Conservation (phyloP, 2,888 invertebrate species). For the Oithona nana region DNA sequence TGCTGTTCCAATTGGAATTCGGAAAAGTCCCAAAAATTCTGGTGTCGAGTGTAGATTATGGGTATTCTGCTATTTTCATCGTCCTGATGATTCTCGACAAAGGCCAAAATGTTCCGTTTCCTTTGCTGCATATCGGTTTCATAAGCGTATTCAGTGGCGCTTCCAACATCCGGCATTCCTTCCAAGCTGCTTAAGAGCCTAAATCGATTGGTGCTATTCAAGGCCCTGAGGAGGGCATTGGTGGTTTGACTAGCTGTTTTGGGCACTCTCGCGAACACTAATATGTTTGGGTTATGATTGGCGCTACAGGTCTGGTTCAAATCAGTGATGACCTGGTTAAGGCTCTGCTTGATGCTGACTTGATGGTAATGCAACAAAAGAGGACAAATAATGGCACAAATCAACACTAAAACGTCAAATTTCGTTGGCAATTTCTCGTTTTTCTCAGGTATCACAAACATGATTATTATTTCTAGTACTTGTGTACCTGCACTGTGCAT, state of each 20-base stretch:
- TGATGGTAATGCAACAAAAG: too few relatives aligned
- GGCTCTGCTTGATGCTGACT: too few relatives aligned
- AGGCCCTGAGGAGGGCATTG: not conserved
- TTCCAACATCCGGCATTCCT: not conserved
- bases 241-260: not conserved
- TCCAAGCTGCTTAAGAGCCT: not conserved
- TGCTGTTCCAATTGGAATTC: not conserved
- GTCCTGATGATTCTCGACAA: not conserved
- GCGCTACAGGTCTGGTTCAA: too few relatives aligned
- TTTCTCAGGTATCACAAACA: too few relatives aligned
- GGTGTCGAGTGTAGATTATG: not conserved
- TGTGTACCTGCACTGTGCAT: too few relatives aligned
- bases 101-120: not conserved
- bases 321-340: too few relatives aligned
- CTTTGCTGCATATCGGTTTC: not conserved
- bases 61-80: not conserved
- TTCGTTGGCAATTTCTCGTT: too few relatives aligned
- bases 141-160: not conserved
- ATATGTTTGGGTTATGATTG: not conserved
- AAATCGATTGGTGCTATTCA: not conserved
- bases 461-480: too few relatives aligned
- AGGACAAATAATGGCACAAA: too few relatives aligned
- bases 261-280: not conserved
- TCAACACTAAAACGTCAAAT: too few relatives aligned
- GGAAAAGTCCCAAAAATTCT: not conserved